Evolutionary conservation across 2,113 vertebrate species (phyloP).

Genomic region (Pomatorhinus ruficollis): DNA sequence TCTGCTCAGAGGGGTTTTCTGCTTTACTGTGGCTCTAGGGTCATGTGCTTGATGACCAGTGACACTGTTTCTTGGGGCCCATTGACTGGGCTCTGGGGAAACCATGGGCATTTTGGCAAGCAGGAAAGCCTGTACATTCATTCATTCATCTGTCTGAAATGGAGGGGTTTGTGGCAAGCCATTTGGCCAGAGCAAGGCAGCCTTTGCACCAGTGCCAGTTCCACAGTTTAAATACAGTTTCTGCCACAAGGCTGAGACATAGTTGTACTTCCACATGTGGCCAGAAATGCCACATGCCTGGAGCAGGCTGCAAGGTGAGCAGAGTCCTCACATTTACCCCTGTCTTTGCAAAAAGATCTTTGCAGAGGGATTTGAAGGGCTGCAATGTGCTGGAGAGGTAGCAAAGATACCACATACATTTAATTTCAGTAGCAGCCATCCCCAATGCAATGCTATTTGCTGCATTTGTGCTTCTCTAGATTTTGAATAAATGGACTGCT

Average conservation of each 20-base stretch:
- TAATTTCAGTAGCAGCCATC: background rate
- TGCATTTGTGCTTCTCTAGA: background rate
- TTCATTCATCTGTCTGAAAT: background rate
- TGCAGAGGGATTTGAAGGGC: background rate
- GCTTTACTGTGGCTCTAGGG: background rate
- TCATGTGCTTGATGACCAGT: background rate
- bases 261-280: background rate
- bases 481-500: background rate
- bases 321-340: background rate
- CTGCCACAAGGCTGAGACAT: background rate
- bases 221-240: background rate
- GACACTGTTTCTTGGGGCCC: background rate
- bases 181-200: background rate
- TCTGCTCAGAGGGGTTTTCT: background rate
- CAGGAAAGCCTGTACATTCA: background rate
- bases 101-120: background rate
- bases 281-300: background rate
- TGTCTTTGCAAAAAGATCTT: background rate
- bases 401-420: background rate
- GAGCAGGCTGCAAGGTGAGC: background rate
- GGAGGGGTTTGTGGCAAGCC: background rate
- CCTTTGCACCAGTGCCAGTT: background rate
- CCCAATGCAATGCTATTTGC: background rate
- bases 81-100: background rate
- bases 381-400: background rate